phyloP scores from a whole-genome alignment of 1,140 invertebrate species.

The Sweltsa coloradensis region DNA sequence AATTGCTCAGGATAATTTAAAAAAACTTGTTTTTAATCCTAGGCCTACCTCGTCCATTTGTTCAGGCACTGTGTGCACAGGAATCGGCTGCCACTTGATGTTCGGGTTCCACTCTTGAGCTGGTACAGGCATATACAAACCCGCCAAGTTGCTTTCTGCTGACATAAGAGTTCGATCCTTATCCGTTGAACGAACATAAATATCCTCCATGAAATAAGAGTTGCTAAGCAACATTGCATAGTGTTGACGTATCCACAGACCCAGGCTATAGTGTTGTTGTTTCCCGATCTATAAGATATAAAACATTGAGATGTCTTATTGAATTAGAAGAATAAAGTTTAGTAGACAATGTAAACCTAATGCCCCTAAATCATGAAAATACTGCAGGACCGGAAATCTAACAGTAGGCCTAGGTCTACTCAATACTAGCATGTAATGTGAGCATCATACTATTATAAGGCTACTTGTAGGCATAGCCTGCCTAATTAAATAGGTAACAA shows the following conservation, averaged over 20 bases:
- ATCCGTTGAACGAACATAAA: constrained; percentile 67
- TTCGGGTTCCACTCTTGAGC: constrained; percentile 48
- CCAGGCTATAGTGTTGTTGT: constrained; percentile 60
- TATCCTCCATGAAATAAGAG: constrained; percentile 41
- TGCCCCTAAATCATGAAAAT: no score
- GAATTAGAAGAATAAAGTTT: no score
- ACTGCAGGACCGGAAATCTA: no score
- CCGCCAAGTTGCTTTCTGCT: constrained; percentile 69
- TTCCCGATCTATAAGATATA: constrained; percentile 53
- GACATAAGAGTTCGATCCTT: constrained; percentile 84
- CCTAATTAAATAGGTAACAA: no score
- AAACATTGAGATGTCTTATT: no score
- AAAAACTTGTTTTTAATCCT: constrained; percentile 5
- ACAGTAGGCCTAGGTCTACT: no score
- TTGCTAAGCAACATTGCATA: constrained; percentile 45
- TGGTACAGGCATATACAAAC: constrained; percentile 53
- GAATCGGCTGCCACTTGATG: constrained; percentile 79
- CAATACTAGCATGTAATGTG: no score
- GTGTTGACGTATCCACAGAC: constrained; percentile 59
- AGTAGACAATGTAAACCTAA: no score
- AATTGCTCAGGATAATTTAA: constrained; percentile 1
- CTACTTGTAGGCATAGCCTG: no score
- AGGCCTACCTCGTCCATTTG: constrained; percentile 44
- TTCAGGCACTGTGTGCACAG: constrained; percentile 65
- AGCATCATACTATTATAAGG: no score